Percentiles rank a stretch among this genome's conserved stretches.
Evolutionary conservation across 2,888 invertebrate genomes (phyloP).

Genomic region (Leucoma salicis): DNA sequence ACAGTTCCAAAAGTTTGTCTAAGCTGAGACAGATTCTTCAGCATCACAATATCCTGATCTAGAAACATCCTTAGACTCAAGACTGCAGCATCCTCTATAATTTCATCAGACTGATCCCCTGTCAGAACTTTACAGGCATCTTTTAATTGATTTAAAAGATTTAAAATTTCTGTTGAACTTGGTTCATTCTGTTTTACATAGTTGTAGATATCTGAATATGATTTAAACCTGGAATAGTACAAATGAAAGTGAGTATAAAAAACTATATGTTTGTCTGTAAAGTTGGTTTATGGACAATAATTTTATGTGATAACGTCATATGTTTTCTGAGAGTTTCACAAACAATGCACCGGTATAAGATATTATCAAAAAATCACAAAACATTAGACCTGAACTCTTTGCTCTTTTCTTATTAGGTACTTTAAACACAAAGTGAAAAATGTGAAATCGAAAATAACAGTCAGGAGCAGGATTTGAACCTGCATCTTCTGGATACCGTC

Average conservation of each 20-base stretch:
- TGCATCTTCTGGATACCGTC: no score
- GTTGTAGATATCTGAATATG: constrained; percentile 73
- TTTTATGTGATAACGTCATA: no score
- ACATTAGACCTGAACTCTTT: no score
- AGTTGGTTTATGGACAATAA: no score
- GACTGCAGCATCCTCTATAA: constrained; percentile 84
- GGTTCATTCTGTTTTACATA: constrained; percentile 63
- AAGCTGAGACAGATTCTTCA: constrained; percentile 81
- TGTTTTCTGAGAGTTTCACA: no score
- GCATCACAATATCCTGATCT: constrained; percentile 81
- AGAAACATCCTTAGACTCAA: constrained; percentile 84
- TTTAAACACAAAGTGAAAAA: no score
- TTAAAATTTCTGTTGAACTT: constrained; percentile 52
- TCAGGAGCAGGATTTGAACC: no score
- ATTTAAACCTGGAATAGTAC: constrained; percentile 61
- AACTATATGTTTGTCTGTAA: no score
- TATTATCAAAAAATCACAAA: no score
- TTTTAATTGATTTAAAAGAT: constrained; percentile 52
- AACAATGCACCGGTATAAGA: no score
- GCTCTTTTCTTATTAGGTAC: no score
- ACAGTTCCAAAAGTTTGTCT: constrained; percentile 83
- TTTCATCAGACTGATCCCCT: constrained; percentile 80
- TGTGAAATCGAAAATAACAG: no score
- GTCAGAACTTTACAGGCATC: constrained; percentile 64
- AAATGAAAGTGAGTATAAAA: not conserved